Base-by-base conservation (phyloP, 2,888 invertebrate genomes). In the Idaea biselata region DNA sequence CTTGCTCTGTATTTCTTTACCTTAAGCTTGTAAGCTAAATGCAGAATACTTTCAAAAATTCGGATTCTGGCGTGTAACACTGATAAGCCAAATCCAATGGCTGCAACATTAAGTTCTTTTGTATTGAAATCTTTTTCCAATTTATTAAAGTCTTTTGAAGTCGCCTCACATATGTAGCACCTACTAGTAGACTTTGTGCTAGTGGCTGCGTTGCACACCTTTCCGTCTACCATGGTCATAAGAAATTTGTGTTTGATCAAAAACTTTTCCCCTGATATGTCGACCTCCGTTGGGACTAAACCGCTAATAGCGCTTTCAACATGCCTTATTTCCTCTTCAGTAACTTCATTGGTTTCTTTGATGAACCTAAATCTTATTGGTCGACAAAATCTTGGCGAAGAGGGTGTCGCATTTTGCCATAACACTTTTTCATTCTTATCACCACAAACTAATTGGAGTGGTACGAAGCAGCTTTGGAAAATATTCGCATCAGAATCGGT, bases 361-460 rank as follows among this genome's bases (percentile, higher is more conserved):
- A 69, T 7, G 59, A 72, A 77, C 7, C 71, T 59, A n/a, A 76
- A 67, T 59, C 73, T 65, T 59, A 76, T 76, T 25, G 75, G 74
- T 11, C 76, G 69, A 61, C 74, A 77, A 65, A 64, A 78, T 17
- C 79, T 60, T 6, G 73, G 65, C 1, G 73, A 79, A 58, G 72
- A 76, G 1, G 75, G 72, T 2, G 67, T 66, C 59, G 69, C 71
- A 58, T 76, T 77, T 59, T 75, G n/a, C 74, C 77, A 78, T 60
- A 76, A 2, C 17, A 74, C 33, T 65, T 74, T 75, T 63, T 64
- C 59, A 44, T 68, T 60, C 3, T 71, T 44, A 25, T 61, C 25
- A 0, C 69, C 67, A 58, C 62, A 70, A 66, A 68, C 55, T 44
- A 74, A 60, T 60, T 63, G 68, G 11, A 77, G 25, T 18, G 73